A percentile compares a stretch with the other conserved stretches of the same genome.
phyloP scores from a whole-genome alignment of 2,888 invertebrate genomes.

The Sericinus montela region DNA sequence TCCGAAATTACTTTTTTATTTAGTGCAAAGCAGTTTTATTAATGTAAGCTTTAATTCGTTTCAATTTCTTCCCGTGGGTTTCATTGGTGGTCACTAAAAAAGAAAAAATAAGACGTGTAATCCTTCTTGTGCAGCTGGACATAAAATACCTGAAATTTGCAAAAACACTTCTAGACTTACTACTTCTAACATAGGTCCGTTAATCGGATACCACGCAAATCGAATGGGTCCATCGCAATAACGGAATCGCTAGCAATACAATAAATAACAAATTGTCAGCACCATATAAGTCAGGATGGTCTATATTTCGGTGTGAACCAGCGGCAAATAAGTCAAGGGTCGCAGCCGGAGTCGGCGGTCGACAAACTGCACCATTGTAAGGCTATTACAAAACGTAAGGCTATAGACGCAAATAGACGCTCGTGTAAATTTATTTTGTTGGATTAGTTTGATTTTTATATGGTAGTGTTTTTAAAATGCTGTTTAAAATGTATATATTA shows the following conservation, averaged over 20 bases:
- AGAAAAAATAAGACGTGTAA: too few species aligned
- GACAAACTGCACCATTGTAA: conserved; percentile 62
- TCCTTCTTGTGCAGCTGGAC: too few species aligned
- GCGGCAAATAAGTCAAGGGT: conserved; percentile 55
- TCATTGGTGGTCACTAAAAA: too few species aligned
- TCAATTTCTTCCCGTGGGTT: too few species aligned
- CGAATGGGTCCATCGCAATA: conserved; percentile 16
- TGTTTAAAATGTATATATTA: too few species aligned
- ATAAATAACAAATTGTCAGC: conserved; percentile 42
- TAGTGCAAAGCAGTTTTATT: too few species aligned
- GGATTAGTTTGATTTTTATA: not conserved
- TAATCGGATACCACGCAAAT: conserved; percentile 12
- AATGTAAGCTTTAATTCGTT: too few species aligned
- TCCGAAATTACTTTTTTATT: too few species aligned
- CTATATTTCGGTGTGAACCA: conserved; percentile 47
- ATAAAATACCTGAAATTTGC: too few species aligned
- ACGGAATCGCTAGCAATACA: conserved; percentile 15
- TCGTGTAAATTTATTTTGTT: conserved; percentile 14
- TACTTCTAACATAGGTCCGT: conserved; percentile 9
- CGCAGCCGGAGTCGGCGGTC: conserved; percentile 55
- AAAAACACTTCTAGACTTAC: not conserved
- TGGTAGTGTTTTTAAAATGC: not conserved
- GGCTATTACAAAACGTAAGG: conserved; percentile 35
- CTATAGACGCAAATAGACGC: conserved; percentile 18
- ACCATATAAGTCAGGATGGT: conserved; percentile 29